Base-by-base conservation (phyloP, 2,888 invertebrate species). In the Cryptosula pallasiana region DNA sequence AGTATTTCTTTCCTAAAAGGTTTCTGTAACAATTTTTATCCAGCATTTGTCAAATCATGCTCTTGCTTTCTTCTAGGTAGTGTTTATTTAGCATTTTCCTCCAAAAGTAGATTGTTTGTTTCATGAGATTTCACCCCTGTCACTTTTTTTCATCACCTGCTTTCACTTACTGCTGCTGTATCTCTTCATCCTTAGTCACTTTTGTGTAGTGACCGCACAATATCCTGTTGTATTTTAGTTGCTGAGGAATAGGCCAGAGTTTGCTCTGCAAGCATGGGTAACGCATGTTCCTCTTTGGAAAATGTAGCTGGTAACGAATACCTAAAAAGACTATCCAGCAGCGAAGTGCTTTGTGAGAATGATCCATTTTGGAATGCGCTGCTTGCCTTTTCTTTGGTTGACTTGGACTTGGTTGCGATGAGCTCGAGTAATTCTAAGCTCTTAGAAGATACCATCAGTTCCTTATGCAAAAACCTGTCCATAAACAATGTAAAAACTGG, bases 311-410 rank as follows among this genome's bases (percentile, higher is more conserved):
- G 80, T 75, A 97, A 96, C 85, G 91, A 91, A 79, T 90, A 91
- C 81, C 87, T 97, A 69, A 87, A 88, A 74, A 88, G 89, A 75
- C 93, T 97, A 82, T 91, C 92, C 75, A 91, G 93, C 0, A 88
- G 89, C 54, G 91, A 94, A 76, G 87, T 90, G 54, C 91, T 99
- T 77, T 89, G 91, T 2, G 89, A 90, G 5, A 93, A 94, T 83
- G 93, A 95, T 82, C 91, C 92, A 0, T 96, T 94, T 84, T 99
- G 98, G 98, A 94, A 94, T 82, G 90, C 91, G 76, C 89, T 99
- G 76, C 87, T 99, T 54, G 92, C 95, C 0, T 99, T 95, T 82
- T 93, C 94, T 76, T 91, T 95, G 25, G 36, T 36, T 23, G 70
- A 70, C 70, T 29, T 70, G 13, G 70, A 54, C 25, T 32, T 70